Conservation (phyloP, 1,140 invertebrate genomes). For the Drosophila santomea region DNA sequence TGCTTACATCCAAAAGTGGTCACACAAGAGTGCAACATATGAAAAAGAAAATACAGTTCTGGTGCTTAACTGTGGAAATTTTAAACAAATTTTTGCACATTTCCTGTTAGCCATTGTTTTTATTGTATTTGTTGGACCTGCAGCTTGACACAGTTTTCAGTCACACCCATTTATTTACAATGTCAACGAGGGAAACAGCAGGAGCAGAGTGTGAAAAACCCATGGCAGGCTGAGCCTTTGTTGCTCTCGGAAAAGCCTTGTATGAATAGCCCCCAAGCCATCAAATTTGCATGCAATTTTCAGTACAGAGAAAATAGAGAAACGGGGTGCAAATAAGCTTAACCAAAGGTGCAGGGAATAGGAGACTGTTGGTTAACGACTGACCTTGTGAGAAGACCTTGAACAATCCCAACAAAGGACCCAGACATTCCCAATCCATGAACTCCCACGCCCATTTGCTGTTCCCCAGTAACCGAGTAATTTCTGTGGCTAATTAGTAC, state of each 20-base stretch:
- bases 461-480: slow-evolving; percentile 38
- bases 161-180: slow-evolving; percentile 80
- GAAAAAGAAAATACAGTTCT: slow-evolving; percentile 4
- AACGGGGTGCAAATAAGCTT: slow-evolving; percentile 1
- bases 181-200: slow-evolving; percentile 56
- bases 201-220: not conserved
- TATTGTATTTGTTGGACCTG: slow-evolving; percentile 53
- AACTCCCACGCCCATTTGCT: slow-evolving; percentile 53
- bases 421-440: slow-evolving; percentile 20
- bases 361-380: slow-evolving; percentile 28
- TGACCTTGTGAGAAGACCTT: slow-evolving; percentile 66
- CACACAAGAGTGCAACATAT: slow-evolving; percentile 33
- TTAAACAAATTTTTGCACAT: slow-evolving; percentile 79
- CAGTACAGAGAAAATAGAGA: slow-evolving; percentile 20
- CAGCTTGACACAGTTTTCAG: slow-evolving; percentile 74
- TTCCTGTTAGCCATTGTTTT: slow-evolving; percentile 61
- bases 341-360: not conserved
- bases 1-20: slow-evolving; percentile 27
- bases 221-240: slow-evolving; percentile 24
- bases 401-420: slow-evolving; percentile 39
- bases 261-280: slow-evolving; percentile 49
- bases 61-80: slow-evolving; percentile 46
- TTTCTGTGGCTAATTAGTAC: slow-evolving; percentile 65
- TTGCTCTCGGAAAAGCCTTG: slow-evolving; percentile 24
- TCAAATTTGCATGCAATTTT: slow-evolving; percentile 78